Conservation (phyloP, 2,797 vertebrate species). For the Acrocephalus scirpaceus region DNA sequence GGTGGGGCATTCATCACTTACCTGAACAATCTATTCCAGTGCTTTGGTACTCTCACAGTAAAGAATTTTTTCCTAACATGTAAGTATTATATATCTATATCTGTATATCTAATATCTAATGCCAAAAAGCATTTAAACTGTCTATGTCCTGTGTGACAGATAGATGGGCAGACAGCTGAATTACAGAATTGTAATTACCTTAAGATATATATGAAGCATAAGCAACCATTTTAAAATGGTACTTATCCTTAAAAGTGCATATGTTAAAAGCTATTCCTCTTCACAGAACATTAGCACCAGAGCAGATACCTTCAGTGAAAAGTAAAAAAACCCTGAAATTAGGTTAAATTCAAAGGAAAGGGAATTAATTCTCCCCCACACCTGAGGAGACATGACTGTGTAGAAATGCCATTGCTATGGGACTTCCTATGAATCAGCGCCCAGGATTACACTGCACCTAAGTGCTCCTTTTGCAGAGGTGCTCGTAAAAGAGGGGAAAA, state of each 20-base stretch:
- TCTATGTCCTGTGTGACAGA: background rate
- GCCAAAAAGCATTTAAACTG: background rate
- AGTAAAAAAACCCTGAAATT: background rate
- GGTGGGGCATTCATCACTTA: background rate
- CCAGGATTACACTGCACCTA: background rate
- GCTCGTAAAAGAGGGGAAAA: constrained; percentile 22
- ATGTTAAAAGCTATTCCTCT: background rate
- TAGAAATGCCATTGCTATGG: background rate
- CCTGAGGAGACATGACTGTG: background rate
- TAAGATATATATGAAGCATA: background rate
- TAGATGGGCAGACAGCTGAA: background rate
- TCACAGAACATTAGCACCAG: background rate
- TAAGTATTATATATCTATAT: background rate
- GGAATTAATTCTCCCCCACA: background rate
- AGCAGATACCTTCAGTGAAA: background rate
- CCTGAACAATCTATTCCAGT: background rate
- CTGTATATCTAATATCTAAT: background rate
- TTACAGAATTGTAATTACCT: background rate
- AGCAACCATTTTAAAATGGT: background rate
- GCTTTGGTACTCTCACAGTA: background rate
- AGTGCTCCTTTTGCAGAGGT: background rate
- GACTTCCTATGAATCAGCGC: background rate
- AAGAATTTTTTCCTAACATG: background rate
- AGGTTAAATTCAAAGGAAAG: background rate
- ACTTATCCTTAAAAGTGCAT: background rate